Conservation (phyloP, 2,888 invertebrate genomes). For the Amphipoea lucens region DNA sequence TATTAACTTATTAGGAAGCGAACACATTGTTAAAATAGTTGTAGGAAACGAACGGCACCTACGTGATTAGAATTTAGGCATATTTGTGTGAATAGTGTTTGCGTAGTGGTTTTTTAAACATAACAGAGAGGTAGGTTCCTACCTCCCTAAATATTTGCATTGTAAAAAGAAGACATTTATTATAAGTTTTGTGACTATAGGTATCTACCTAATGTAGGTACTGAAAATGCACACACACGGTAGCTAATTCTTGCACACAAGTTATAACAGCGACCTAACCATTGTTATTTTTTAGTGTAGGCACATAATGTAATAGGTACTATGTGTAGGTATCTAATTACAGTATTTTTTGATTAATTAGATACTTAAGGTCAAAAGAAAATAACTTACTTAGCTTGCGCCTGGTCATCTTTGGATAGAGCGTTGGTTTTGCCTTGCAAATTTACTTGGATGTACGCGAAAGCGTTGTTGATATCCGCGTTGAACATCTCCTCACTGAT, state of each 20-base stretch:
- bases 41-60: background rate
- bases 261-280: background rate
- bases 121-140: background rate
- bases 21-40: conserved; percentile 7
- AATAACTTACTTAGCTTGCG: conserved; percentile 92
- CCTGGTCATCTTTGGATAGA: conserved; percentile 92
- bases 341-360: background rate
- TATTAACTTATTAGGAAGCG: conserved; percentile 3
- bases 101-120: background rate
- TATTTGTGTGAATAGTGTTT: background rate
- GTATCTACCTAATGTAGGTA: background rate
- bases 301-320: background rate
- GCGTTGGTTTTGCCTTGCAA: conserved; percentile 94
- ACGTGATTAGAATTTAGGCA: background rate
- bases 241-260: conserved; percentile 1
- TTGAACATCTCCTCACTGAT: conserved; percentile 93
- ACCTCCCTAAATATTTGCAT: background rate
- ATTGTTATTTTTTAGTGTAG: background rate
- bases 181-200: background rate
- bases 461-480: conserved; percentile 94
- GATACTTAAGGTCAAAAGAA: conserved; percentile 4
- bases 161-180: background rate
- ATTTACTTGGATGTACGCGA: conserved; percentile 92
- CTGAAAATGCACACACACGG: background rate
- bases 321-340: background rate